A percentile compares a stretch with the other conserved stretches of the same genome.
These are phyloP conservation scores for Lasiurus borealis DNA, from an alignment of 2,113 vertebrate species.

Conservation along the genomic window DNA sequence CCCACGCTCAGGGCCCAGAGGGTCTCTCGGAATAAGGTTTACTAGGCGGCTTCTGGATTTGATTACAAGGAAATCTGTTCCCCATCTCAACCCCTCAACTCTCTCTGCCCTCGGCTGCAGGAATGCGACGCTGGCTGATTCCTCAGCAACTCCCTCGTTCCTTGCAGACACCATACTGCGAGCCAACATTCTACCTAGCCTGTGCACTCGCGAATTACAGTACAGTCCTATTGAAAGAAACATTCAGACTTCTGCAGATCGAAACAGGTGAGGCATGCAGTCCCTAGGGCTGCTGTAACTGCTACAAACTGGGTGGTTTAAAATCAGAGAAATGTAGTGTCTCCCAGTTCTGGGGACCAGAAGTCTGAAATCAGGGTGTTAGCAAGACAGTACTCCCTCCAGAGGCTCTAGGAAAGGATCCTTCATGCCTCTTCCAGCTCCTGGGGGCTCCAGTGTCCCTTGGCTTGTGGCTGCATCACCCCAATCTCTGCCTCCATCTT, in stretches of 20 bases:
- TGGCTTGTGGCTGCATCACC: accelerated
- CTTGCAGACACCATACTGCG: background rate
- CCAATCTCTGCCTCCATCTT: background rate
- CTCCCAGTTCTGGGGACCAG: background rate
- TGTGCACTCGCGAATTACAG: background rate
- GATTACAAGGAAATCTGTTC: constrained; percentile 86
- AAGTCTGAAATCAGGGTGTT: background rate
- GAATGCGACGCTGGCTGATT: constrained; percentile 83
- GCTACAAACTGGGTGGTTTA: background rate
- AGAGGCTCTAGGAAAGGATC: accelerated
- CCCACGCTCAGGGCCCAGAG: constrained; percentile 76
- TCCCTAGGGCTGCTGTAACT: background rate
- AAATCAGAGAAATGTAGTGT: background rate
- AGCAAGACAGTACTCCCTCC: accelerated
- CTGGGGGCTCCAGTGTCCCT: background rate
- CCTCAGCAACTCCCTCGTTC: constrained; percentile 83
- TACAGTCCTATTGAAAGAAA: accelerated
- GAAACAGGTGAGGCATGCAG: accelerated
- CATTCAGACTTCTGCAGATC: background rate
- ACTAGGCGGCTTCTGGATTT: constrained; percentile 84
- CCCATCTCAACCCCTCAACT: constrained; percentile 83
- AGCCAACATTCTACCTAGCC: background rate
- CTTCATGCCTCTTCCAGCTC: background rate
- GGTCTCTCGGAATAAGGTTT: constrained; percentile 80
- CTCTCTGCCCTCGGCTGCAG: constrained; percentile 82